Evolutionary conservation across 2,888 invertebrate species (phyloP), one percentile per base, ranked within the genome.

Genomic region (Leptopilina myrica): DNA sequence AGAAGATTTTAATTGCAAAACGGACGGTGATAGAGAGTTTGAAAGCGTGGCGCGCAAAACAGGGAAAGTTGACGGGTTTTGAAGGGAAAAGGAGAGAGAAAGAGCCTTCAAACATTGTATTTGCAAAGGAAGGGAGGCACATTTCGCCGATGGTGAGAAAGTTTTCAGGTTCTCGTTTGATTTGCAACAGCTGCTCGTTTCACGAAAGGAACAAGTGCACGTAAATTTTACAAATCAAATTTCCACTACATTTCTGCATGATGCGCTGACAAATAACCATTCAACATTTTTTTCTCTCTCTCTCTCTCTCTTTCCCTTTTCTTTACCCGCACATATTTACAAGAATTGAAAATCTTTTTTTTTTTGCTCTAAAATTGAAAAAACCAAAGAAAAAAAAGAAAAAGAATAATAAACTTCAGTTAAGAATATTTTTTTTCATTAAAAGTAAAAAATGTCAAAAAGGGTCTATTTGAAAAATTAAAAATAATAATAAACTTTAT

Each of bases 111-210:
- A 33, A 33, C 49, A 49, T 20, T 62, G 26, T 20, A 73, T 73
- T 73, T 73, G 73, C 73, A 73, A 73, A 33, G 33, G 73, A 73
- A 73, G 56, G 33, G 33, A 56, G 56, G 56, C 26, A 73, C 26
- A 56, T 73, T 73, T 56, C 12, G 56, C 56, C n/a, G 46, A 62
- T 15, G 64, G 76, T 76, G 46, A 76, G 64, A 64, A 76, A 76
- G 64, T 64, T 76, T 76, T 76, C 20, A 49, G 62, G 62, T 64
- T 76, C 64, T 46, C 49, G 76, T 76, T 76, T 76, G 26, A 76
- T 76, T 76, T 76, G 76, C 12, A 64, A 76, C 76, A 76, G 76
- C 64, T 76, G 76, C 76, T 64, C 43, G 64, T 64, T 62, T 64
- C 64, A 46, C 49, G 64, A 43, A 59, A 46, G 49, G 64, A 76